These are phyloP conservation scores for Acanthosepion esculentum DNA, from an alignment of 2,888 invertebrate species.

Conservation along the genomic window DNA sequence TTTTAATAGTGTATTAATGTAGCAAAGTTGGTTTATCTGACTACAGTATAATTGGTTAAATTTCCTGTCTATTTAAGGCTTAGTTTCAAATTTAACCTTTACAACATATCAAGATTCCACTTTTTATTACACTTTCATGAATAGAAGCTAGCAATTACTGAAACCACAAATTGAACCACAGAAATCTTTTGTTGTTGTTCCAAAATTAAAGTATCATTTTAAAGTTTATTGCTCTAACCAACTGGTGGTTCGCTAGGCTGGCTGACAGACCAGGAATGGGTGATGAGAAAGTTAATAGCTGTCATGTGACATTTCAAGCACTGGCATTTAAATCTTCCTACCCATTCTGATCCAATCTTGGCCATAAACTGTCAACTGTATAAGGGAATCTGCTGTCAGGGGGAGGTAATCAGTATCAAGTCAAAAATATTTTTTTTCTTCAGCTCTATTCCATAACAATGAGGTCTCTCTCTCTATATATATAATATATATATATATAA, in stretches of 20 bases:
- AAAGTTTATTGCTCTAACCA: neutral
- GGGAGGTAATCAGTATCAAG: neutral
- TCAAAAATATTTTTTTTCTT: too few relatives aligned
- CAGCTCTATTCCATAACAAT: too few relatives aligned
- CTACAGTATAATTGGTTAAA: neutral
- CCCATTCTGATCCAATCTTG: neutral
- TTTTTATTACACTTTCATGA: neutral
- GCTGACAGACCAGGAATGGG: neutral
- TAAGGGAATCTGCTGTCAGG: neutral
- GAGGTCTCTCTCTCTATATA: too few relatives aligned
- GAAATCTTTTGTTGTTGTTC: neutral
- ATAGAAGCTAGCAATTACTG: neutral
- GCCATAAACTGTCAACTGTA: neutral
- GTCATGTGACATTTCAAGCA: neutral
- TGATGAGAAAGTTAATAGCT: neutral
- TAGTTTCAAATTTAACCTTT: neutral
- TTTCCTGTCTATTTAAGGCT: neutral
- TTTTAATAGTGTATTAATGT: neutral
- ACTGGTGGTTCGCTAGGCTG: neutral
- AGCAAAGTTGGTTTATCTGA: neutral
- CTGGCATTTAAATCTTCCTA: neutral
- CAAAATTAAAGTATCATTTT: slow-evolving; percentile 9
- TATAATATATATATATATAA: too few relatives aligned
- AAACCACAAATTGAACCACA: neutral
- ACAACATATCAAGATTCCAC: neutral